A percentile compares a stretch with the other conserved stretches of the same genome.
Conservation (phyloP, 1,140 invertebrate species). For the Drosophila arawakana region DNA sequence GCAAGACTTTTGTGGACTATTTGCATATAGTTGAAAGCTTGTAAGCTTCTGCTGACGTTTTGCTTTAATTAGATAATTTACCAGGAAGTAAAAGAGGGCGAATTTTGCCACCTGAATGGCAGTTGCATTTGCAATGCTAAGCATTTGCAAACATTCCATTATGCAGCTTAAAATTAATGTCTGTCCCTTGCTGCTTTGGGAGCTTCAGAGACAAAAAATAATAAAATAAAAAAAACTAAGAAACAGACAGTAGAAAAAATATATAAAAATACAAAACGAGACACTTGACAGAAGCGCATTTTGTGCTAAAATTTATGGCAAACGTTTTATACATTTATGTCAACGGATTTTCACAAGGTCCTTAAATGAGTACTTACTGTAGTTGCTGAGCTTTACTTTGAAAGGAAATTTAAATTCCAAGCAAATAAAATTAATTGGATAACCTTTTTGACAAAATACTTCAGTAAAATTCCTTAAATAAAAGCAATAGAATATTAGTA, state of each 20-base stretch:
- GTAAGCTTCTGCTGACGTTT: slow-evolving; percentile 61
- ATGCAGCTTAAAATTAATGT: slow-evolving; percentile 68
- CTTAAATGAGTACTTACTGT: slow-evolving; percentile 8
- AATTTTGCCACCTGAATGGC: slow-evolving; percentile 19
- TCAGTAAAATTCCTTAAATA: neutral
- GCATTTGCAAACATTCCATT: slow-evolving; percentile 80
- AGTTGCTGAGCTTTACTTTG: neutral
- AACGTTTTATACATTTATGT: slow-evolving; percentile 45
- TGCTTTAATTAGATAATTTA: slow-evolving; percentile 79
- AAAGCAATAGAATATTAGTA: neutral
- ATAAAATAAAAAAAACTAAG: neutral
- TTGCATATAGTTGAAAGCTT: slow-evolving; percentile 62
- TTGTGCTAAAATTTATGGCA: slow-evolving; percentile 47
- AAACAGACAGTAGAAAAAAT: neutral
- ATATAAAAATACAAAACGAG: neutral
- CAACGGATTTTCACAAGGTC: slow-evolving; percentile 32
- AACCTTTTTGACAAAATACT: neutral
- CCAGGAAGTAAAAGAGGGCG: slow-evolving; percentile 16
- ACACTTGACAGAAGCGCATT: slow-evolving; percentile 53
- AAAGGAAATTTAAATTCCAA: neutral
- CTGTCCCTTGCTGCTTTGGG: neutral
- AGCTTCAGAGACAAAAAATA: slow-evolving; percentile 17
- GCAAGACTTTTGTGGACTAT: slow-evolving; percentile 38
- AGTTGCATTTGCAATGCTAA: slow-evolving; percentile 73
- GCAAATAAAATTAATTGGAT: neutral